Evolutionary conservation across 2,113 vertebrate genomes (phyloP).

Genomic region (Cygnus atratus): DNA sequence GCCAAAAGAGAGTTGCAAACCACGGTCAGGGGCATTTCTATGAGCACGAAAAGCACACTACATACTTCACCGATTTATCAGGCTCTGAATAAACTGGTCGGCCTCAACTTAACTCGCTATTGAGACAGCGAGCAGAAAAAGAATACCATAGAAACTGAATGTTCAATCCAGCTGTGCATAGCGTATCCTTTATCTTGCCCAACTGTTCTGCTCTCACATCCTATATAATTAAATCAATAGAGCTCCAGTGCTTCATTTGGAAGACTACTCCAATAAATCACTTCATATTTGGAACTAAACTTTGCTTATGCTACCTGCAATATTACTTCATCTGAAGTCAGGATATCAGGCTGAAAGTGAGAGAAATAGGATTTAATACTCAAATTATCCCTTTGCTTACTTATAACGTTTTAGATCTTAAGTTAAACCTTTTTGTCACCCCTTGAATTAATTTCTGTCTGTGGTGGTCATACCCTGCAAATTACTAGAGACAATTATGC

Average conservation of each 20-base stretch:
- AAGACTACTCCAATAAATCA: not conserved
- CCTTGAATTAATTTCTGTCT: not conserved
- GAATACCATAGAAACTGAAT: not conserved
- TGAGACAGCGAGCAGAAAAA: not conserved
- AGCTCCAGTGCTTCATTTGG: not conserved
- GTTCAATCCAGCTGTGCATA: not conserved
- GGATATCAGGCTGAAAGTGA: not conserved
- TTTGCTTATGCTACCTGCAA: not conserved
- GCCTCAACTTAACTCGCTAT: not conserved
- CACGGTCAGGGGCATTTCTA: not conserved
- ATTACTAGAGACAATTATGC: not conserved
- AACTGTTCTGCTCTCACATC: not conserved
- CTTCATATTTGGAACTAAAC: not conserved
- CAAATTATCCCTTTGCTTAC: not conserved
- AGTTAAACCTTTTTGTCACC: not conserved
- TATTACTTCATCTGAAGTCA: not conserved
- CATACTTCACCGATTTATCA: not conserved
- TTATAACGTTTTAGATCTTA: not conserved
- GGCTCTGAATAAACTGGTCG: not conserved
- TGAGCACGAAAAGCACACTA: not conserved
- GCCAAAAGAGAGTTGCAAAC: conserved; percentile 38
- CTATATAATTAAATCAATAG: not conserved
- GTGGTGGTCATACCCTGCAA: not conserved
- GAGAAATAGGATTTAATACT: not conserved
- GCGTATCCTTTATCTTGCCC: not conserved